Percentiles rank a stretch among this genome's conserved stretches.
Evolutionary conservation across 1,140 invertebrate species (phyloP).

Genomic region (Pseudachorutes palmiensis): DNA sequence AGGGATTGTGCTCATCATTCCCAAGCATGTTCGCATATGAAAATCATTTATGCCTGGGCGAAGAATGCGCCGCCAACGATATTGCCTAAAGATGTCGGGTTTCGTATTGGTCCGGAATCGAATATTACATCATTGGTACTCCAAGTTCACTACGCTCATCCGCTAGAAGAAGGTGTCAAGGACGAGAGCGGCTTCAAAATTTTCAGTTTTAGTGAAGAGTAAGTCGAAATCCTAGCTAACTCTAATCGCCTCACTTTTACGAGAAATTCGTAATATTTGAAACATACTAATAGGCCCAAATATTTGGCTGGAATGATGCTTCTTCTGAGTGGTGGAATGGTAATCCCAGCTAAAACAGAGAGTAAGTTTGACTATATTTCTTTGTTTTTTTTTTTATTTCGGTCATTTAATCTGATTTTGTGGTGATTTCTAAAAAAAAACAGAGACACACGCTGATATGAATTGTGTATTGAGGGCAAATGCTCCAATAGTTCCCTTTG

Average conservation of each 20-base stretch:
- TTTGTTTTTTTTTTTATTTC: not conserved
- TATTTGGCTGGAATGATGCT: constrained; percentile 45
- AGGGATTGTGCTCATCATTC: constrained; percentile 45
- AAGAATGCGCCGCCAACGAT: constrained; percentile 53
- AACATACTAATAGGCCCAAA: constrained; percentile 40
- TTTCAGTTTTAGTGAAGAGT: constrained; percentile 40
- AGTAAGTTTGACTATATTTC: constrained; percentile 39
- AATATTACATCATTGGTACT: constrained; percentile 50
- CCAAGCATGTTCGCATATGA: constrained; percentile 41
- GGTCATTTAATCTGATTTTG: constrained; percentile 20
- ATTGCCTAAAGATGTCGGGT: constrained; percentile 52
- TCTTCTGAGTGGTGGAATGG: constrained; percentile 33
- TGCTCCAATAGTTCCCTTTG: constrained; percentile 49
- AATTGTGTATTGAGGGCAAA: constrained; percentile 39
- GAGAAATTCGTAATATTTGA: constrained; percentile 4
- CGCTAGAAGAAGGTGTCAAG: constrained; percentile 35
- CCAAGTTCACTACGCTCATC: constrained; percentile 46
- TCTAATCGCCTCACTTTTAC: not conserved
- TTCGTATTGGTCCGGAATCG: constrained; percentile 47
- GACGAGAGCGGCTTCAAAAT: constrained; percentile 42
- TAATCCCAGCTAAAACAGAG: constrained; percentile 42
- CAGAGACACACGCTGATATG: constrained; percentile 43
- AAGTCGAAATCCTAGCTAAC: constrained; percentile 19
- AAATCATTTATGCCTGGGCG: constrained; percentile 58
- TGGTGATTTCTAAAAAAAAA: too few relatives aligned